Percentiles rank a stretch among this genome's conserved stretches.
Conservation (phyloP, 64 coral and sea anemone genomes). For the Stylophora pistillata region DNA sequence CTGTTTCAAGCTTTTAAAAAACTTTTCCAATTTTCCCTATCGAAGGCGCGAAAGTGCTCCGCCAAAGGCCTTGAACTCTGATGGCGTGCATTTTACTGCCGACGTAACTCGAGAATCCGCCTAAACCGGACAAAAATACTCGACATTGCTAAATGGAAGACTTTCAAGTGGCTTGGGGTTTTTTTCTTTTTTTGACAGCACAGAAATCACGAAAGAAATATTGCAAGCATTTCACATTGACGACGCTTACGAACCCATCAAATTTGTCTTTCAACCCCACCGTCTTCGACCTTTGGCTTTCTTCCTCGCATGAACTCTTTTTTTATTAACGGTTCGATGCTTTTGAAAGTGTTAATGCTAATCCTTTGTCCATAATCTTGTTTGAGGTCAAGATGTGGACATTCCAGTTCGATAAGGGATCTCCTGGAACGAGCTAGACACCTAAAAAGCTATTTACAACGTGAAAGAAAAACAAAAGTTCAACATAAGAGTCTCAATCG, state of each 20-base stretch:
- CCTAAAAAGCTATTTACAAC: too few species aligned
- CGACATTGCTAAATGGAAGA: slow-evolving; percentile 18
- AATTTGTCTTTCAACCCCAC: not conserved
- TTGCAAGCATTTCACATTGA: not conserved
- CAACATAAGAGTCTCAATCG: too few species aligned
- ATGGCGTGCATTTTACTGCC: slow-evolving; percentile 3
- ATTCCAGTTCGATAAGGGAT: slow-evolving; percentile 27
- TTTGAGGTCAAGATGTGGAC: slow-evolving; percentile 35
- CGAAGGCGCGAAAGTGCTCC: not conserved
- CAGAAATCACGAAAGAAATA: not conserved
- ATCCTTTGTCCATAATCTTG: slow-evolving; percentile 34
- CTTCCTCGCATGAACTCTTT: not conserved
- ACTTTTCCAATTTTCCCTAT: not conserved
- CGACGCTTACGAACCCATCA: not conserved
- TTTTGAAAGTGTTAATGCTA: slow-evolving; percentile 17
- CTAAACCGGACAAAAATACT: not conserved
- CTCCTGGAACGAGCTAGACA: not conserved
- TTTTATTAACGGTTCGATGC: slow-evolving; percentile 33
- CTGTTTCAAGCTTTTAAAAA: not conserved
- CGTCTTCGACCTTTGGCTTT: slow-evolving; percentile 14
- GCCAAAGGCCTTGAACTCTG: not conserved
- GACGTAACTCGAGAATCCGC: slow-evolving; percentile 25
- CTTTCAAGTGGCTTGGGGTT: slow-evolving; percentile 1
- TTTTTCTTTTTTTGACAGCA: not conserved
- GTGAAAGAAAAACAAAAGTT: too few species aligned